Base-by-base conservation (phyloP, 2,888 invertebrate species). In the Protodeltote pygarga region DNA sequence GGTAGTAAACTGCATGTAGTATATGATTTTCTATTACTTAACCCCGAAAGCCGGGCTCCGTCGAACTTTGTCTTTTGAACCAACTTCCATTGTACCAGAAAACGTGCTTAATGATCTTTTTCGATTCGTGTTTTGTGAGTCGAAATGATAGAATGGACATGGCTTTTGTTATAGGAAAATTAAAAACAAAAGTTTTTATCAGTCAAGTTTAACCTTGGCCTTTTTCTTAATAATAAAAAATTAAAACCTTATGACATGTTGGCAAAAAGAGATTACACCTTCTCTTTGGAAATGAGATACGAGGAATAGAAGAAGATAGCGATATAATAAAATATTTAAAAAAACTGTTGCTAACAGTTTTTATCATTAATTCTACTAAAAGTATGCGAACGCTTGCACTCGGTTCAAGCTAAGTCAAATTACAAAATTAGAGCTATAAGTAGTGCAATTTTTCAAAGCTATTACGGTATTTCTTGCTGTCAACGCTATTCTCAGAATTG, bases 1-100 rank as follows among this genome's bases (percentile, higher is more conserved):
- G 44, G 57, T 55, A 46, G 32, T 52, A 69, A 72, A 45, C 44
- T 54, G 60, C 50, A 65, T 55, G 51, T 65, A 65, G 55, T 73
- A 59, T 70, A 73, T 65, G 63, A 66, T 73, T 73, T 73, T 69
- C 71, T 63, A 67, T 71, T 70, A 70, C 62, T 64, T 62, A 38
- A 50, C 28, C 39, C 55, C 46, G 35, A 53, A 51, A 52, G 31
- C 42, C 46, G 25, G 24, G 9, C 48, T 38, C 34, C 31, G 24
- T 21, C 47, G 32, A 70, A 73, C 65, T 66, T 72, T 59, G 52
- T 47, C 65, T 63, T 68, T 54, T 57, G 49, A 59, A 60, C 25
- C 23, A 53, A 60, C 51, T 53, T 60, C 49, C 39, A 54, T 55
- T 67, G 58, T 64, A 32, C 10, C 14, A n/a, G 37, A 25, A 50